These are phyloP conservation scores for Helicoverpa assulta DNA, from an alignment of 2,888 invertebrate genomes.

Conservation along the genomic window DNA sequence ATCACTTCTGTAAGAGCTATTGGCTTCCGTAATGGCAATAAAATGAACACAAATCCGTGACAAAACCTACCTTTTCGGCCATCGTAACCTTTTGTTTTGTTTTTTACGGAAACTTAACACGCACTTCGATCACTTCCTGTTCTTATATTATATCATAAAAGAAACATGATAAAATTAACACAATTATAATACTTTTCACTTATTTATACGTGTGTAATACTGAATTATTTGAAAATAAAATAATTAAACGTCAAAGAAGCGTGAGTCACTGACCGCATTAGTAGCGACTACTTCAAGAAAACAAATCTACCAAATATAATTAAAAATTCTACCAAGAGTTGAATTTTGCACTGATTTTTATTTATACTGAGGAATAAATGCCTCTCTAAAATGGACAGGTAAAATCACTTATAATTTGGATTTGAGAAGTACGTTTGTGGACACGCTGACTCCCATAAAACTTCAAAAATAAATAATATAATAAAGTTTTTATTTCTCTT, in stretches of 20 bases:
- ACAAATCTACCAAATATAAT: conserved; percentile 5
- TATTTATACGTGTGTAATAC: conserved; percentile 55
- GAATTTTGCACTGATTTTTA: neutral
- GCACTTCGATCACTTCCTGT: conserved; percentile 36
- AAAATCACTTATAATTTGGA: too few relatives aligned
- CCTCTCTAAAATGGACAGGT: too few relatives aligned
- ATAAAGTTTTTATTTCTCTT: too few relatives aligned
- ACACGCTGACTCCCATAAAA: too few relatives aligned
- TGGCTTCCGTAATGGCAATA: conserved; percentile 6
- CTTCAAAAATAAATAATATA: too few relatives aligned
- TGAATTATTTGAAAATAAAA: conserved; percentile 64
- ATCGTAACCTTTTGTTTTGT: conserved; percentile 66
- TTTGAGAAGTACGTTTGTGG: too few relatives aligned
- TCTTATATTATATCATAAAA: conserved; percentile 49
- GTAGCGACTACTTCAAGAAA: conserved; percentile 43
- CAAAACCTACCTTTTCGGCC: conserved; percentile 77
- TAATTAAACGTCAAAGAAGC: conserved; percentile 59
- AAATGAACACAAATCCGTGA: conserved; percentile 18
- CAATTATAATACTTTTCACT: conserved; percentile 52
- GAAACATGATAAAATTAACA: conserved; percentile 42
- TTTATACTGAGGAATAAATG: too few relatives aligned
- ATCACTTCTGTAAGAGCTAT: conserved; percentile 8
- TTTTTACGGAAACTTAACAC: conserved; percentile 57
- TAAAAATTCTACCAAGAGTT: conserved; percentile 47
- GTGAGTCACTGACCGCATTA: conserved; percentile 67